phyloP scores from a whole-genome alignment of 2,888 invertebrate species.

The Clepsis dumicolana region DNA sequence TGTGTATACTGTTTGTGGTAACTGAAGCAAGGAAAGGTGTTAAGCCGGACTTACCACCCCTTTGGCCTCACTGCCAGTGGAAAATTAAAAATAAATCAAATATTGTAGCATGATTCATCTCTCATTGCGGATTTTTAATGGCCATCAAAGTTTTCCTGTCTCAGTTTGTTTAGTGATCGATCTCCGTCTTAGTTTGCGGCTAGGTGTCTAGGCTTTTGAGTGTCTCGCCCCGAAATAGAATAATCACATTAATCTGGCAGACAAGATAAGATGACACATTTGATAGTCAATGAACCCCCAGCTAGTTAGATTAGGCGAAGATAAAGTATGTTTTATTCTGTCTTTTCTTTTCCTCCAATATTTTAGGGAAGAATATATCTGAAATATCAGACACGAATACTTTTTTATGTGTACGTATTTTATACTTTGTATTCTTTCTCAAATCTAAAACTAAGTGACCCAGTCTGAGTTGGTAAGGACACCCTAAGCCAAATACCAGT shows the following conservation, averaged over 20 bases:
- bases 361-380: too few species aligned
- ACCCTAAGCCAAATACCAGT: neutral
- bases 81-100: neutral
- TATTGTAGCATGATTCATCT: neutral
- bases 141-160: neutral
- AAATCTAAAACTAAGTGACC: neutral
- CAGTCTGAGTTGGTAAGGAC: constrained; percentile 3
- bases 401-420: too few species aligned
- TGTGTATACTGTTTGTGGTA: too few species aligned
- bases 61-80: neutral
- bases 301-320: neutral
- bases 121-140: neutral
- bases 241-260: constrained; percentile 10
- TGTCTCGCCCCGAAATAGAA: constrained; percentile 11
- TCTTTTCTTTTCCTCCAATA: too few species aligned
- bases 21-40: neutral
- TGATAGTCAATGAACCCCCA: constrained; percentile 35
- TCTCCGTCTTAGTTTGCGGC: neutral
- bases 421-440: too few species aligned
- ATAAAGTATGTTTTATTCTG: too few species aligned
- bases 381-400: neutral
- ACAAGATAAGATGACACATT: constrained; percentile 39
- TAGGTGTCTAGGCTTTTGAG: neutral
- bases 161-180: constrained; percentile 11
- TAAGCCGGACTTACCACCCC: constrained; percentile 16